These are phyloP conservation scores for Seira ritae DNA, from an alignment of 2,888 invertebrate species.

Conservation along the genomic window DNA sequence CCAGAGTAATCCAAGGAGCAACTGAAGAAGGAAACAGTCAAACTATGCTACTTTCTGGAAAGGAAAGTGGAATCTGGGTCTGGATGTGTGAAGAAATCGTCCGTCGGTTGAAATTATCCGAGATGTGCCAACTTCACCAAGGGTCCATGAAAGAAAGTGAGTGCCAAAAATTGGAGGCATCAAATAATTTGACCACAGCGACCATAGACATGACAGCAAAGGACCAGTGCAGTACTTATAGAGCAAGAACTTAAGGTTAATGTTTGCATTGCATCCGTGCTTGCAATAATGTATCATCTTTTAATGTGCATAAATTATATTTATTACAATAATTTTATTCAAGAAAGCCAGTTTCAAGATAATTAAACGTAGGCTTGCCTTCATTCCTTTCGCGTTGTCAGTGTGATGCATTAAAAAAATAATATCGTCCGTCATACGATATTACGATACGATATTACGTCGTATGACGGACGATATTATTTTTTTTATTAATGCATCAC, in stretches of 20 bases:
- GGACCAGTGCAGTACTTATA: constrained; percentile 28
- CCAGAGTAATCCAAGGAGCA: constrained; percentile 67
- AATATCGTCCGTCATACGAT: too few relatives aligned
- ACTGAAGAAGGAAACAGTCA: constrained; percentile 12
- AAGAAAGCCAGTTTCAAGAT: too few relatives aligned
- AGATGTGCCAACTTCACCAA: constrained; percentile 31
- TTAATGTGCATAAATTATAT: background rate
- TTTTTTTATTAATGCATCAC: too few relatives aligned
- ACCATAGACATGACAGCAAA: constrained; percentile 10
- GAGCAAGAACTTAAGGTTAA: constrained; percentile 38
- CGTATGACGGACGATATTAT: too few relatives aligned
- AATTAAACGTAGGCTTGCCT: too few relatives aligned
- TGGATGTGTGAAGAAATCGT: constrained; percentile 72
- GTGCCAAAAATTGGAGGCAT: background rate
- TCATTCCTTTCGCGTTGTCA: too few relatives aligned
- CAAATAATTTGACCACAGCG: constrained; percentile 10
- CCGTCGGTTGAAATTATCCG: constrained; percentile 48
- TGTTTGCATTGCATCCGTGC: too few relatives aligned
- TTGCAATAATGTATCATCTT: too few relatives aligned
- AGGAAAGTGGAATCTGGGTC: constrained; percentile 65
- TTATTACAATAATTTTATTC: constrained; percentile 7
- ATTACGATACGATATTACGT: too few relatives aligned
- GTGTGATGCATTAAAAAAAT: too few relatives aligned
- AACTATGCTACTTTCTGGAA: constrained; percentile 37
- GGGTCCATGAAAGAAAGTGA: background rate